Evolutionary conservation across 2,797 vertebrate genomes (phyloP).

Genomic region (Anas georgica): DNA sequence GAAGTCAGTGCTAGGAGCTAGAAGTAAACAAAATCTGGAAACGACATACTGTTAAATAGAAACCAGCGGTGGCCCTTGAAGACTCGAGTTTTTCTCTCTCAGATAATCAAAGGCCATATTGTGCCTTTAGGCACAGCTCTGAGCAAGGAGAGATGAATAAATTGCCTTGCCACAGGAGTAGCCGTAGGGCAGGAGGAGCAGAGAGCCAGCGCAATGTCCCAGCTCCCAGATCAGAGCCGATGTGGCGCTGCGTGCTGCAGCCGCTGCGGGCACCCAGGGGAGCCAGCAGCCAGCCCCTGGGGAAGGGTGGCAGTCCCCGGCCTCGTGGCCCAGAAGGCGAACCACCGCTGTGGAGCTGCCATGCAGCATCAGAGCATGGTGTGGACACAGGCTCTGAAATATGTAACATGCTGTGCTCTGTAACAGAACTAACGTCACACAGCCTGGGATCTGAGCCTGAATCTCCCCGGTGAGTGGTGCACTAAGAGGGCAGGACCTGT

Average conservation of each 20-base stretch:
- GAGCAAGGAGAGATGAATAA: conserved; percentile 24
- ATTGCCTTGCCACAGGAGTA: background rate
- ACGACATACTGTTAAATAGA: background rate
- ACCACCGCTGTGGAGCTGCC: background rate
- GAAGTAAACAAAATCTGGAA: conserved; percentile 10
- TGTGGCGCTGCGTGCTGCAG: background rate
- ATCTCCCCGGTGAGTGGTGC: background rate
- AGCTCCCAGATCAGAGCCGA: background rate
- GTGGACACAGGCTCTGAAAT: background rate
- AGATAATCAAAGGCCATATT: conserved; percentile 42
- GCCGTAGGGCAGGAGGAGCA: conserved; percentile 17
- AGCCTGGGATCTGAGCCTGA: background rate
- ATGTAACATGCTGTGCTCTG: background rate
- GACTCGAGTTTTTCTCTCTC: background rate
- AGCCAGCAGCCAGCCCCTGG: background rate
- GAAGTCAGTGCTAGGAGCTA: background rate
- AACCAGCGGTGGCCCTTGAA: conserved; percentile 23
- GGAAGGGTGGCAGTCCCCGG: background rate
- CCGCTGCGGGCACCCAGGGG: background rate
- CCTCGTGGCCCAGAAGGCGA: background rate
- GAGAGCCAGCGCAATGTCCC: background rate
- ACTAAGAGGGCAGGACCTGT: background rate
- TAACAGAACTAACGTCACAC: background rate
- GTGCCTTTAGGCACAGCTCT: conserved; percentile 41
- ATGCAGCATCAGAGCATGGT: background rate